Conservation (phyloP, 2,797 vertebrate species). For the Arctocebus calabarensis region DNA sequence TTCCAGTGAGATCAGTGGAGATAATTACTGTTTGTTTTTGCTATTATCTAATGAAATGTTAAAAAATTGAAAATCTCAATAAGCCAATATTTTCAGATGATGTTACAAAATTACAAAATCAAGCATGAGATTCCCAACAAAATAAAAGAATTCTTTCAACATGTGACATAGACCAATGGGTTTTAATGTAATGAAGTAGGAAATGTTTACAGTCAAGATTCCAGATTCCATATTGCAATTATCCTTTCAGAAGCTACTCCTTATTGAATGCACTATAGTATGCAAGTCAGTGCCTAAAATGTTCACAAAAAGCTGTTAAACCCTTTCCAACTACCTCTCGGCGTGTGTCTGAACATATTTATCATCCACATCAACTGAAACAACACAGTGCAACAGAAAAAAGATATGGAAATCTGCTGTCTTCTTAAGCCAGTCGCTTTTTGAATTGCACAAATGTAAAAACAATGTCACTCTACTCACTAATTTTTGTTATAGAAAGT, state of each 20-base stretch:
- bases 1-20: background rate
- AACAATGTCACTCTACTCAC: background rate
- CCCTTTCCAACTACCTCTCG: background rate
- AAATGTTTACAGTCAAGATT: slow-evolving; percentile 29
- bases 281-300: background rate
- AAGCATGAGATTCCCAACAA: background rate
- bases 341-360: background rate
- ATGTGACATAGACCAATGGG: background rate
- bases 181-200: slow-evolving; percentile 11
- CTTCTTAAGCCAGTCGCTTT: background rate
- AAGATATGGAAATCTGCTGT: background rate
- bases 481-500: background rate
- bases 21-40: background rate
- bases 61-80: background rate
- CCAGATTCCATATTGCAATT: background rate
- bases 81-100: slow-evolving; percentile 2
- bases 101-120: slow-evolving; percentile 14
- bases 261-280: background rate
- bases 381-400: background rate
- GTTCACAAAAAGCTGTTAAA: background rate
- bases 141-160: background rate
- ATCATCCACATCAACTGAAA: background rate
- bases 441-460: background rate
- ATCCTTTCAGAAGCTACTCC: background rate
- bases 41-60: background rate